A percentile compares a stretch with the other conserved stretches of the same genome.
These are phyloP conservation scores for Pocillopora damicornis DNA, from an alignment of 64 coral and sea anemone genomes.

Conservation along the genomic window DNA sequence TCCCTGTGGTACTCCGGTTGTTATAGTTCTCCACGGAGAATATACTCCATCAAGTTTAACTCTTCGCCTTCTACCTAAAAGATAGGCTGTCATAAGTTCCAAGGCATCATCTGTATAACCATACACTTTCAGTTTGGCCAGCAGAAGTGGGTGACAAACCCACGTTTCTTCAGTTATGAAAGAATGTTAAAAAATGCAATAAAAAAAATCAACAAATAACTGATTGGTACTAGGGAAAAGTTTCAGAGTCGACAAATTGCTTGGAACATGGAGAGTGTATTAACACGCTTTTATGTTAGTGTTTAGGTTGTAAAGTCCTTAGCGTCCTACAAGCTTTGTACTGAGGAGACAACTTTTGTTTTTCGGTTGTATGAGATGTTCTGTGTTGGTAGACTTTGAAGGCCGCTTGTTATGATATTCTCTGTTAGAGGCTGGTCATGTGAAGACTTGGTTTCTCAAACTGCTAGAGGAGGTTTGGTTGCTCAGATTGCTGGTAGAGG, in stretches of 20 bases:
- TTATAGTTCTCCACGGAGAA: no score
- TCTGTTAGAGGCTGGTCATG: not conserved
- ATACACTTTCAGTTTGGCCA: no score
- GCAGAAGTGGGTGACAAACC: no score
- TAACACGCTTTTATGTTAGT: no score
- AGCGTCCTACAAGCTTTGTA: not conserved
- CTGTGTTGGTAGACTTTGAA: not conserved
- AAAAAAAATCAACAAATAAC: not conserved
- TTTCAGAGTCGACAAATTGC: not conserved
- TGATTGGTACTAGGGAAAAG: not conserved
- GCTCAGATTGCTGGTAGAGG: not conserved
- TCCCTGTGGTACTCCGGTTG: no score
- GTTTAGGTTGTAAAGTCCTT: not conserved
- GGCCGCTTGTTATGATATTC: not conserved
- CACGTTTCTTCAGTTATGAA: not conserved
- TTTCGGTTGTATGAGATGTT: not conserved
- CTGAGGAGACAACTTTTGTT: not conserved
- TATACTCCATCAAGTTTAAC: no score
- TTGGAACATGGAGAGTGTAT: not conserved
- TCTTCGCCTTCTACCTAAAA: no score
- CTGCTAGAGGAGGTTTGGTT: not conserved
- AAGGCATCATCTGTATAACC: no score
- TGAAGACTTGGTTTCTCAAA: not conserved
- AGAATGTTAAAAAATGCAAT: not conserved
- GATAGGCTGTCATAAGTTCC: no score